Percentiles rank a stretch among this genome's conserved stretches.
Evolutionary conservation across 1,140 invertebrate genomes (phyloP).

Genomic region (Chrysopa pallens): DNA sequence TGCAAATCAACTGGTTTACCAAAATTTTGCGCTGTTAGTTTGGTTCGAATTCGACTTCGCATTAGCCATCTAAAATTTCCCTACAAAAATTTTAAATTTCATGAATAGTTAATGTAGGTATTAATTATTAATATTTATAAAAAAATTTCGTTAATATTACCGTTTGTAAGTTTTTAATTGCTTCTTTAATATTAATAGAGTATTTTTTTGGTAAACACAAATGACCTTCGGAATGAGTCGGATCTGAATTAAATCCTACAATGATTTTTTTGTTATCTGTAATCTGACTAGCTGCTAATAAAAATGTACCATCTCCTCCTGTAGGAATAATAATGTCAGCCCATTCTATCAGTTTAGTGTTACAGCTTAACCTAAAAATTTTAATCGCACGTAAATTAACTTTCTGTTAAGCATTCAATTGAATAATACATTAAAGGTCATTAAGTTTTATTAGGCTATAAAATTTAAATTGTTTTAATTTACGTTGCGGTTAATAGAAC

Average conservation of each 20-base stretch:
- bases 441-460: too few relatives aligned
- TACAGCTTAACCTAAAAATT: conserved; percentile 25
- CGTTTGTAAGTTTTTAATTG: conserved; percentile 46
- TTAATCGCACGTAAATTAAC: too few relatives aligned
- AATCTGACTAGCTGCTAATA: conserved; percentile 80
- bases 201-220: conserved; percentile 71
- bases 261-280: conserved; percentile 61
- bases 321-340: conserved; percentile 88
- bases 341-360: conserved; percentile 64
- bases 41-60: conserved; percentile 73
- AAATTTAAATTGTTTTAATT: too few relatives aligned
- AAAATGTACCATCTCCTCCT: conserved; percentile 96
- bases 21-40: conserved; percentile 45
- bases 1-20: conserved; percentile 15
- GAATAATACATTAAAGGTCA: too few relatives aligned
- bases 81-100: conserved; percentile 21
- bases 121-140: conserved; percentile 7
- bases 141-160: too few relatives aligned
- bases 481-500: too few relatives aligned
- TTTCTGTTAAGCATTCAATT: too few relatives aligned
- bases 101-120: conserved; percentile 2
- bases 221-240: conserved; percentile 79
- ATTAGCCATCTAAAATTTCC: conserved; percentile 66
- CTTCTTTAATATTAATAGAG: conserved; percentile 44
- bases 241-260: conserved; percentile 97